Base-by-base conservation (phyloP, 2,888 invertebrate genomes). In the Microdon myrmicae region DNA sequence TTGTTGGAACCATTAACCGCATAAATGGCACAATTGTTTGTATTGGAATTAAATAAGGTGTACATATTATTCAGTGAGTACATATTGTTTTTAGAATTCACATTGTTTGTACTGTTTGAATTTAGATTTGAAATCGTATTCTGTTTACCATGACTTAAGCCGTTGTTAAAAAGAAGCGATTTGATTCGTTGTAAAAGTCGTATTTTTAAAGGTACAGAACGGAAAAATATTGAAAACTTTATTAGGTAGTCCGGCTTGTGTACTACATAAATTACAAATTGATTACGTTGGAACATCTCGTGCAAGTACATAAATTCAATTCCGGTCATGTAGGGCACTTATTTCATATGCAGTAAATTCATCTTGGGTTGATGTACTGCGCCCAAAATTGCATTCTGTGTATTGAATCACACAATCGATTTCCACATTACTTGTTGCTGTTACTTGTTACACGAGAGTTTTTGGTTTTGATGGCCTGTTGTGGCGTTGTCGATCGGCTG, bases 31-130 rank as follows among this genome's bases (percentile, higher is more conserved):
- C 45, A 38, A 43, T 55, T 67, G 17, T 38, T 68, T 37, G 53
- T 53, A 28, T 61, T 67, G 13, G 68, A 55, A 47, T 68, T 69
- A 17, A 69, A 61, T 20, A 68, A 55, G 29, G 69, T 67, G 39
- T 67, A 68, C 28, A 68, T 45, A 37, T 64, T 64, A 19, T 49
- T 64, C 25, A 51, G 44, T 34, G 60, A 41, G 20, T 44, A 51
- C 29, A 49, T 43, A 38, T 38, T 32, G 23, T 34, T 43, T 12
- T 28, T 43, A 12, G 17, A 3, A 37, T 23, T 28, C 4, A 19
- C 8, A 26, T 34, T 14, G 13, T 9, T 34, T 56, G 8, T 32
- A 47, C 14, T 49, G 44, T 12, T 31, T 31, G 35, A 47, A 28
- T 13, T 53, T 12, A 32, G 25, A 29, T 20, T 47, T 41, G 26